These are phyloP conservation scores for Diplodus sargus DNA, from an alignment of 2,797 vertebrate species.

Conservation along the genomic window DNA sequence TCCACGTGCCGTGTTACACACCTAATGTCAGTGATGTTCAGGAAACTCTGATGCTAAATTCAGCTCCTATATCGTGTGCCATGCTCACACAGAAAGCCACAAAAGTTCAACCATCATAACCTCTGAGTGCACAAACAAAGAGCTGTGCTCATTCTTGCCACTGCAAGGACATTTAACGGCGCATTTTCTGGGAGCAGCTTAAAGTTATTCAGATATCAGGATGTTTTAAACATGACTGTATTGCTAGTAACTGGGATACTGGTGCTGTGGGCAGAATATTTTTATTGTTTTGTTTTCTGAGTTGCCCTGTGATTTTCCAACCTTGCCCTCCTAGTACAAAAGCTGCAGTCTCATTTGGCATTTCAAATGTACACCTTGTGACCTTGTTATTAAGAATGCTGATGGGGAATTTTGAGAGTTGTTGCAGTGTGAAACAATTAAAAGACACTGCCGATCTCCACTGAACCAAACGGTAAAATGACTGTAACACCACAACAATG, in stretches of 20 bases:
- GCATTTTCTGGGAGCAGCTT: not conserved
- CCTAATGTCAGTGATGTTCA: too few species aligned
- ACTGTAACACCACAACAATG: not conserved
- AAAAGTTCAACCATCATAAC: not conserved
- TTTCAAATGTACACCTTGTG: not conserved
- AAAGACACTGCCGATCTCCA: too few species aligned
- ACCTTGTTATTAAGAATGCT: not conserved
- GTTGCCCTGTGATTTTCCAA: not conserved
- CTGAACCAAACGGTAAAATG: not conserved
- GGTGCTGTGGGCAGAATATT: not conserved
- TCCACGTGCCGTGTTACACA: too few species aligned
- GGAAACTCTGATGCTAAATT: not conserved
- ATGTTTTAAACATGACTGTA: not conserved
- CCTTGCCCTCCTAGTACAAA: not conserved
- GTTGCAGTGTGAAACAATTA: not conserved
- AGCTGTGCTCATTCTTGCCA: too few species aligned
- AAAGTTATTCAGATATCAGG: slow-evolving; percentile 7
- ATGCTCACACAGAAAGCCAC: not conserved
- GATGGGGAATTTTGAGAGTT: not conserved
- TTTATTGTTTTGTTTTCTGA: not conserved
- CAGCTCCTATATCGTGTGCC: not conserved
- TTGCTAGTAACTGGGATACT: not conserved
- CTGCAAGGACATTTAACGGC: not conserved
- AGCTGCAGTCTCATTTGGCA: not conserved
- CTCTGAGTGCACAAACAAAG: not conserved